Evolutionary conservation across 1,140 invertebrate genomes (phyloP), one percentile per base, ranked within the genome.

Genomic region (Aphaenogaster ashmeadi): DNA sequence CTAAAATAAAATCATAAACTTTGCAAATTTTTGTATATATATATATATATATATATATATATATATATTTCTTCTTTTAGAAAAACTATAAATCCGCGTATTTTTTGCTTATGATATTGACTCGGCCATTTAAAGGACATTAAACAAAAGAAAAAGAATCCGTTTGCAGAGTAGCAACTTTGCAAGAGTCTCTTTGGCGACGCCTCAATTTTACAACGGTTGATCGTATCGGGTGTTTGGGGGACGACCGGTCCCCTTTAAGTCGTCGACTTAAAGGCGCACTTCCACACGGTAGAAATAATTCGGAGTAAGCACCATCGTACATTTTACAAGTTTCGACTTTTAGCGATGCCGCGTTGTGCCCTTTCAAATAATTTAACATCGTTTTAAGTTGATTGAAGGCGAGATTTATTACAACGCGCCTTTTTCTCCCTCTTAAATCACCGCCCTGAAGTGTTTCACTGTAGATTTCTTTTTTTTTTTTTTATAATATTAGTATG

Each of bases 321-420:
- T 89, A 92, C 66, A 47, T 90, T 91, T 88, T 75, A 52, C 72
- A 33, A 18, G 60, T 66, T 58, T 71, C 54, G 87, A 90, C 89
- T 91, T 92, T 91, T 88, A 89, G 89, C 79, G 56, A 79, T 80
- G 86, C 72, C 54, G 75, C 83, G 87, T 78, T 27, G 71, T 69
- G 38, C 75, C 38, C 66, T 90, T 75, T 80, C 92, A 91, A 94
- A 94, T 94, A 94, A 94, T 94, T 94, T 94, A 94, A 91, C 92
- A 93, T 90, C 93, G 93, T 93, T 94, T 94, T 93, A 94, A 92
- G 92, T 91, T 93, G 93, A 94, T 94, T 93, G 93, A 91, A 93
- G 66, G 33, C 64, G 91, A 66, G 91, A 94, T 93, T 94, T 93
- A 94, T 93, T 88, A 69, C 47, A 36, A 15, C 11, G 33, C 7